Evolutionary conservation across 2,113 vertebrate species (phyloP).

Genomic region (Numenius arquata): DNA sequence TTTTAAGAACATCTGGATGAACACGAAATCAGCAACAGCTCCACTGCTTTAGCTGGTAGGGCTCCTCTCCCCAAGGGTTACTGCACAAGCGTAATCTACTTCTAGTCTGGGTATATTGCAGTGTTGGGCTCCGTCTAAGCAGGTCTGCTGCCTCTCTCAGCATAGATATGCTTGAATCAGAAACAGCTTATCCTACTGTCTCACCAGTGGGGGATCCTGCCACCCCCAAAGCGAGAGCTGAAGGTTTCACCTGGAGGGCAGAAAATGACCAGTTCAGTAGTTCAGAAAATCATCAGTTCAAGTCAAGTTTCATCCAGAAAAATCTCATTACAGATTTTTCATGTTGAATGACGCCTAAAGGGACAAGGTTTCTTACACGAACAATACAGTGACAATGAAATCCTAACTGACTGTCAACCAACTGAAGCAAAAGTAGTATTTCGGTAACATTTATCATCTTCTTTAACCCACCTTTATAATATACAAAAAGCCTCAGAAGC

Average conservation of each 20-base stretch:
- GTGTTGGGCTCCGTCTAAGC: not conserved
- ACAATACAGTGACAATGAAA: not conserved
- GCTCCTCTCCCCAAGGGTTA: not conserved
- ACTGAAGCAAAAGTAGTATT: not conserved
- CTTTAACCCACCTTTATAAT: not conserved
- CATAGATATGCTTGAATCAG: not conserved
- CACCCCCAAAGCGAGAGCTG: not conserved
- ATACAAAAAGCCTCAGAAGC: not conserved
- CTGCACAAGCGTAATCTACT: not conserved
- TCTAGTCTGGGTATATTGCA: not conserved
- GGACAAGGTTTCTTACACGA: not conserved
- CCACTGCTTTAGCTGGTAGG: not conserved
- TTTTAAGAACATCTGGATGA: not conserved
- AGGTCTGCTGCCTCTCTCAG: not conserved
- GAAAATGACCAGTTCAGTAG: too few relatives aligned
- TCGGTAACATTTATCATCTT: not conserved
- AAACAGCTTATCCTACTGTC: not conserved
- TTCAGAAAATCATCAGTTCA: too few relatives aligned
- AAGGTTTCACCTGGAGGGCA: too few relatives aligned
- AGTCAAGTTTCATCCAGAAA: too few relatives aligned
- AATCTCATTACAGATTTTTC: too few relatives aligned
- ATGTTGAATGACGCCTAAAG: not conserved
- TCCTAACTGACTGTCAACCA: fast-evolving
- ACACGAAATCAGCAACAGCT: not conserved
- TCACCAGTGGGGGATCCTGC: not conserved